phyloP scores from a whole-genome alignment of 2,888 invertebrate genomes.

The Dione vanillae region DNA sequence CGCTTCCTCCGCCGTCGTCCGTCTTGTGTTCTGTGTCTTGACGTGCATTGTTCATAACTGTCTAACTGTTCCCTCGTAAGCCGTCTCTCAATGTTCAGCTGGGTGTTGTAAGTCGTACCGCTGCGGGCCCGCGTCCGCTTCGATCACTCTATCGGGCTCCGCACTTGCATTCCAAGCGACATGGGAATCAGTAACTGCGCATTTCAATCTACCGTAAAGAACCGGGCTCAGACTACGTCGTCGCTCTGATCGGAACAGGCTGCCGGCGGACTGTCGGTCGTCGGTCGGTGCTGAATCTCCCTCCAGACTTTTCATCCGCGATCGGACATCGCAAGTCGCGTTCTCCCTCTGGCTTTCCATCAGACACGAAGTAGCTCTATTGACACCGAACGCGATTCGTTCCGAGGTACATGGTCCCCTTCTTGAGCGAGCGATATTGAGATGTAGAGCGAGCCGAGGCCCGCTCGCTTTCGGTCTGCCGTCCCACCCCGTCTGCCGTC shows the following conservation, averaged over 20 bases:
- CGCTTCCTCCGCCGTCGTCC: constrained; percentile 66
- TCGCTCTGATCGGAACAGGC: constrained; percentile 53
- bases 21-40: constrained; percentile 83
- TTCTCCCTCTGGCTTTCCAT: constrained; percentile 63
- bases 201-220: constrained; percentile 66
- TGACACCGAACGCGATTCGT: constrained; percentile 79
- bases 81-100: constrained; percentile 69
- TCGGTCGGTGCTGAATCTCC: constrained; percentile 47
- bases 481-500: constrained; percentile 66
- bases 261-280: constrained; percentile 47
- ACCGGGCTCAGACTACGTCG: constrained; percentile 53
- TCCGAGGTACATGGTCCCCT: constrained; percentile 85
- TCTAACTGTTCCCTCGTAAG: constrained; percentile 66
- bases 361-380: constrained; percentile 64
- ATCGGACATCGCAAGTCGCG: constrained; percentile 63
- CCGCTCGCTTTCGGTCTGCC: constrained; percentile 63
- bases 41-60: constrained; percentile 80
- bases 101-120: constrained; percentile 67
- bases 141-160: constrained; percentile 69
- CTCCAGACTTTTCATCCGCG: constrained; percentile 46
- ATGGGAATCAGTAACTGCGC: constrained; percentile 75
- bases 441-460: constrained; percentile 83
- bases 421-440: constrained; percentile 83
- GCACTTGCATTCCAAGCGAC: constrained; percentile 85
- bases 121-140: constrained; percentile 61